Evolutionary conservation across 2,888 invertebrate species (phyloP).

Genomic region (Ectemnius lituratus): DNA sequence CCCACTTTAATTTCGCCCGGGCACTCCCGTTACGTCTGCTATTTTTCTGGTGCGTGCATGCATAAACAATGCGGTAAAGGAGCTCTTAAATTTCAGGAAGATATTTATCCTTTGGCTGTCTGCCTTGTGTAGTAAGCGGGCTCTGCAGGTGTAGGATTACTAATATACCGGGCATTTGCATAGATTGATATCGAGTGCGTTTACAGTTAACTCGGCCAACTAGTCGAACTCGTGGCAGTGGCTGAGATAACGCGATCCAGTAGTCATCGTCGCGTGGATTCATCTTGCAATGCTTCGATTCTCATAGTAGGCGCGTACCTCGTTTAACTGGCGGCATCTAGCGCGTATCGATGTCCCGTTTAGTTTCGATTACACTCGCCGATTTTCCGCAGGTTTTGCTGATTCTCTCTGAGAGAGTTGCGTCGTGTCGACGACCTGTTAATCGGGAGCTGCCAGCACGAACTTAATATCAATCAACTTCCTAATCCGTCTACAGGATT

Average conservation of each 20-base stretch:
- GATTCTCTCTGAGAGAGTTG: no score
- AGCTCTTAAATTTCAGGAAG: constrained; percentile 10
- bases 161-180: constrained; percentile 24
- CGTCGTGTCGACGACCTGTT: no score
- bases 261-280: no score
- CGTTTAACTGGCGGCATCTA: neutral
- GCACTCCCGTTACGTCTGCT: constrained; percentile 36
- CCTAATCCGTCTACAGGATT: no score
- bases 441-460: no score
- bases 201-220: constrained; percentile 2
- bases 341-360: constrained; percentile 12
- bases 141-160: constrained; percentile 23
- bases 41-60: constrained; percentile 13
- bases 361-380: neutral
- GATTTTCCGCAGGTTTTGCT: no score
- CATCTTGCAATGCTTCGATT: no score
- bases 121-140: neutral
- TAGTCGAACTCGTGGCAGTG: neutral
- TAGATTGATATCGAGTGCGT: constrained; percentile 26
- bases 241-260: no score
- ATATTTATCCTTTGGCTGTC: constrained; percentile 13
- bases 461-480: no score
- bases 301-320: no score
- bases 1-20: constrained; percentile 23
- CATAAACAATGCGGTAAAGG: constrained; percentile 23